phyloP scores from a whole-genome alignment of 2,888 invertebrate species.

The Cantharis rufa region DNA sequence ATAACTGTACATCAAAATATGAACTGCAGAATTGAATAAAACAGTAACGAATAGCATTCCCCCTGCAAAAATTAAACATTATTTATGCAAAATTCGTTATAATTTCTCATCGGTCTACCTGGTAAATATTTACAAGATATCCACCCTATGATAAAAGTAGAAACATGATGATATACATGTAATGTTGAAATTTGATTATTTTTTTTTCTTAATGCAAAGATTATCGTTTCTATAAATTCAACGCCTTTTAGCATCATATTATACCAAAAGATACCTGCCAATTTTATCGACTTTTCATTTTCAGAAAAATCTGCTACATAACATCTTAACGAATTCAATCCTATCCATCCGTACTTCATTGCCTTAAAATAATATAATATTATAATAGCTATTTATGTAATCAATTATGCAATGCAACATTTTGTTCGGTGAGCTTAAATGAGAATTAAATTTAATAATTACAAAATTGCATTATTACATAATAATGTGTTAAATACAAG shows the following conservation, averaged over 20 bases:
- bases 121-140: neutral
- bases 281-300: slow-evolving; percentile 62
- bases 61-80: slow-evolving; percentile 56
- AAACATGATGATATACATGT: slow-evolving; percentile 71
- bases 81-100: neutral
- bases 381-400: neutral
- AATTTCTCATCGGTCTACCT: neutral
- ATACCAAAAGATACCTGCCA: slow-evolving; percentile 62
- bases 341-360: neutral
- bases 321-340: slow-evolving; percentile 62
- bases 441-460: too few species aligned
- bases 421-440: too few species aligned
- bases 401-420: too few species aligned
- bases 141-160: slow-evolving; percentile 51
- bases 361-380: neutral
- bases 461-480: too few species aligned
- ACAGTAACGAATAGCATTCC: slow-evolving; percentile 68
- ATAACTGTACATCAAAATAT: slow-evolving; percentile 77
- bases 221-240: slow-evolving; percentile 69
- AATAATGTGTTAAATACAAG: too few species aligned
- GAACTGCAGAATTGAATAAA: slow-evolving; percentile 69
- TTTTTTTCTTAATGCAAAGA: slow-evolving; percentile 71
- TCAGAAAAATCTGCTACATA: slow-evolving; percentile 72
- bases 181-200: slow-evolving; percentile 68
- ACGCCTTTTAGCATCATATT: slow-evolving; percentile 65